Base-by-base conservation (phyloP, 2,113 vertebrate species). In the Alethe diademata region DNA sequence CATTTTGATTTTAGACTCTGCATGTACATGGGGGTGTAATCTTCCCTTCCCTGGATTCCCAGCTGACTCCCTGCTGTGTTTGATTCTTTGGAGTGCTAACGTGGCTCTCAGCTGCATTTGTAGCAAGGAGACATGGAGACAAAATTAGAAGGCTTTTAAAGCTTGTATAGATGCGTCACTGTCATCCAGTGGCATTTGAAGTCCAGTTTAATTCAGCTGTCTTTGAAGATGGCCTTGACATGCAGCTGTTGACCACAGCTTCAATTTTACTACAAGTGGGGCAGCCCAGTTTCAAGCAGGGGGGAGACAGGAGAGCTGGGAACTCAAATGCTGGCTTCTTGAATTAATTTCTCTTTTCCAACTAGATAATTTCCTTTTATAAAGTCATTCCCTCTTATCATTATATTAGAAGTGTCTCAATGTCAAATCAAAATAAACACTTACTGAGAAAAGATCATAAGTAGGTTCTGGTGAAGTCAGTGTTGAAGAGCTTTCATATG, bases 371-470 rank as follows among this genome's bases (percentile, higher is more conserved):
- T 53, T n/a, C 17, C 16, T 84, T 61, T 54, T 9, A 36, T n/a
- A 19, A 48, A 81, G 26, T 66, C 11, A 50, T 75, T 40, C 40
- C 29, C 28, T 81, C 18, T 53, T 57, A 11, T 14, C 15, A 3
- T 36, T 28, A 20, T 42, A n/a, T 74, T 17, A 80, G 9, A 38
- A 66, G 26, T 47, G 4, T 74, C 36, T 84, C 22, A 51, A 19
- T 81, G 43, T 72, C 42, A 62, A 85, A 70, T 56, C 4, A 90
- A 62, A 81, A 76, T 8, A 8, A 79, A 35, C 26, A 97, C 98
- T 98, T 97, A 98, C 98, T n/a, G 45, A 53, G 79, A 98, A 97
- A 35, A 96, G 95, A 67, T 98, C 96, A 0, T 95, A 96, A 43
- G 96, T 31, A 28, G 94, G 81, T 43, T 97, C 97, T 15, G 93